Base-by-base conservation (phyloP, 2,888 invertebrate genomes). In the Hirtodrosophila histrioides region DNA sequence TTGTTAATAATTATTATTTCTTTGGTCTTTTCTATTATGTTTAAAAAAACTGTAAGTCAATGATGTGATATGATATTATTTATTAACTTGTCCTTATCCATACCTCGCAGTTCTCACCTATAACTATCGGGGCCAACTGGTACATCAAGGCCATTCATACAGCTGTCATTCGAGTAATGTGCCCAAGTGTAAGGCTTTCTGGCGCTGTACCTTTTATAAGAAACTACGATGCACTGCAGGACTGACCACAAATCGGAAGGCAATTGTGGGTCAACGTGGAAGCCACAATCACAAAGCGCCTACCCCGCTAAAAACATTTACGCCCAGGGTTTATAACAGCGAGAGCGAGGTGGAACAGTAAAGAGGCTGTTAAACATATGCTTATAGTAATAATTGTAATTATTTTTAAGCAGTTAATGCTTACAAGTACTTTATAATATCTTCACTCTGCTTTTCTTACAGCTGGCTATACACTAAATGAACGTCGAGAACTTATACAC, bases 101-200 rank as follows among this genome's bases (percentile, higher is more conserved):
- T 51, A 17, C 17, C 17, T 17, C 36, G 0, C 53, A 84, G 86
- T 44, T 8, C 63, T 89, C 46, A 73, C 69, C n/a, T 92, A 92
- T 60, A 91, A 91, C 44, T 88, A 76, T 49, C 89, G 90, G 0
- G 91, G 91, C 0, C 89, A 91, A 41, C 74, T 92, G 49, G 82
- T 92, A 3, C 83, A 89, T 60, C 64, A 88, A 5, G 87, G 87
- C n/a, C 77, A 87, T 58, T 78, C 86, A 0, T 92, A 78, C 55
- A 83, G 87, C 17, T 78, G 88, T 7, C 81, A 88, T 33, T 70
- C 83, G 3, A 72, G 78, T 33, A 88, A 88, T 39, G 85, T 87
- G 8, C 49, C 60, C 0, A 78, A 87, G 3, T 89, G 86, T 41
- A 57, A 83, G 23, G 88, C 89, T 3, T 71, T 88, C 39, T 92